These are phyloP conservation scores for Entomobrya proxima DNA, from an alignment of 2,888 invertebrate species.

Conservation along the genomic window DNA sequence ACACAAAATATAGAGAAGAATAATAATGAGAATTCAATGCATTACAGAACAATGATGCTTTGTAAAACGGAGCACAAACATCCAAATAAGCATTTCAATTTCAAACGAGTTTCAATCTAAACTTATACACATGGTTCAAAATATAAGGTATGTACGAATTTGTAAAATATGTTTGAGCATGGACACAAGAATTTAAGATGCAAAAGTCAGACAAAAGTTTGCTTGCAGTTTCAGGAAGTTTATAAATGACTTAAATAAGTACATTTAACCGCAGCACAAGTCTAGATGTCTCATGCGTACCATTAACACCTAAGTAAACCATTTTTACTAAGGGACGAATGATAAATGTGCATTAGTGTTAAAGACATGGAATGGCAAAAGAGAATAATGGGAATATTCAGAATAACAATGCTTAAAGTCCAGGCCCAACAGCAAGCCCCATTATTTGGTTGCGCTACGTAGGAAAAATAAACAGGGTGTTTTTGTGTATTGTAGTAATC, in stretches of 20 bases:
- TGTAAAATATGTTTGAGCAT: not conserved
- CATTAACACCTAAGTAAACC: conserved; percentile 62
- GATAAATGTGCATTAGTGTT: conserved; percentile 32
- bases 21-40: conserved; percentile 25
- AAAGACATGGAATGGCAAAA: not conserved
- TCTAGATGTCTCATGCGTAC: conserved; percentile 33
- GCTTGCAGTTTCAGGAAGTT: not conserved
- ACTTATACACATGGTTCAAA: conserved; percentile 5
- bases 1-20: not conserved
- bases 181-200: not conserved
- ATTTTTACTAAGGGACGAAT: conserved; percentile 25
- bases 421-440: conserved; percentile 29
- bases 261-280: conserved; percentile 39
- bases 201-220: not conserved
- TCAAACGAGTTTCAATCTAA: conserved; percentile 11
- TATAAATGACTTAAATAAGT: conserved; percentile 40
- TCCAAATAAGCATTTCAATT: not conserved
- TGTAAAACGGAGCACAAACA: conserved; percentile 21
- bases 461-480: conserved; percentile 31
- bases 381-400: conserved; percentile 32
- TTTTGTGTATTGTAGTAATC: not conserved
- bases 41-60: not conserved
- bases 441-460: not conserved
- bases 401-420: conserved; percentile 32
- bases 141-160: not conserved